Evolutionary conservation across 2,113 vertebrate genomes (phyloP), one percentile per base, ranked within the genome.

Genomic region (Myotis yumanensis): DNA sequence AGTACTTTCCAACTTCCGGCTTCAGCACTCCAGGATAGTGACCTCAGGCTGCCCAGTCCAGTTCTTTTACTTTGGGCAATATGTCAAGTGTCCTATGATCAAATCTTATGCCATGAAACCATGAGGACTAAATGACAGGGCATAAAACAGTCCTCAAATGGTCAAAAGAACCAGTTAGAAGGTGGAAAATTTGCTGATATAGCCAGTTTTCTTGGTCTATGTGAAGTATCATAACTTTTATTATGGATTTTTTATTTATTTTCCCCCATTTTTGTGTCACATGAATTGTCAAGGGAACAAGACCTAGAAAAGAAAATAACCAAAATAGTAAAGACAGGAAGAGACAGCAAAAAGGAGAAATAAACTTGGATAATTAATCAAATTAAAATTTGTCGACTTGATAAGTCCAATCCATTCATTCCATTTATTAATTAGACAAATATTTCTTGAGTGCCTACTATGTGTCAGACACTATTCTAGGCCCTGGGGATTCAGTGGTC

Each of bases 101-200:
- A 95, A 86, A 89, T 86, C 46, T 15, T 40, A 11, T 35, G 14
- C 30, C 57, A 54, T 28, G 37, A 95, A 95, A 28, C 77, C 80
- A 54, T 14, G 32, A 86, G 90, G 71, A 90, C 22, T 82, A 71
- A 77, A 85, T 46, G 68, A 48, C 37, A 86, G 15, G 35, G 84
- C 23, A 30, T 57, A 89, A 71, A 32, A 86, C 57, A 83, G 48
- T 90, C 68, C 66, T 96, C 54, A 86, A 73, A 69, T 82, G 82
- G 81, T 86, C 85, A 88, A 82, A 93, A 92, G 81, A 62, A 83
- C 86, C 76, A 77, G 76, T 73, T 23, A 52, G 48, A 94, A 81
- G 84, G 77, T 68, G 59, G 91, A 89, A 86, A 52, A 5, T 87
- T 77, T 91, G 81, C 89, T 95, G 89, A 97, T 32, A 40, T 35